Percentiles rank a stretch among this genome's conserved stretches.
phyloP scores from a whole-genome alignment of 2,888 invertebrate genomes.

The Caenorhabditis japonica region DNA sequence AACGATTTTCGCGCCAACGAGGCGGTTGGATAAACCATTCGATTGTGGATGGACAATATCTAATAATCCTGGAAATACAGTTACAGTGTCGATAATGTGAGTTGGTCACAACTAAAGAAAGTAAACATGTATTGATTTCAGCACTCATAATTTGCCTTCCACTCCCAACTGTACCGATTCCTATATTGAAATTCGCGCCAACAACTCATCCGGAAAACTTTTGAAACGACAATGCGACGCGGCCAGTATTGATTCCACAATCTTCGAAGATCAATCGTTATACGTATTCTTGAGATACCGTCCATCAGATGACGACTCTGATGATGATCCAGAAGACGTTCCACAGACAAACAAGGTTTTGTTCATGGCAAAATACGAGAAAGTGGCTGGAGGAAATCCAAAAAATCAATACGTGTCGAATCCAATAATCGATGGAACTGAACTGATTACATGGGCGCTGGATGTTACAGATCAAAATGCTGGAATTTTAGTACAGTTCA shows the following conservation, averaged over 20 bases:
- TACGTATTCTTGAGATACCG: constrained; percentile 60
- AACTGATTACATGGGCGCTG: constrained; percentile 16
- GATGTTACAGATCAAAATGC: constrained; percentile 18
- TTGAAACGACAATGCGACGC: constrained; percentile 62
- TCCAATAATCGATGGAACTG: constrained; percentile 15
- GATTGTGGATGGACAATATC: constrained; percentile 40
- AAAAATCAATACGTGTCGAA: constrained; percentile 13
- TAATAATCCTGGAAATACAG: constrained; percentile 39
- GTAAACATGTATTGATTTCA: constrained; percentile 5
- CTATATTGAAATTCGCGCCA: constrained; percentile 69
- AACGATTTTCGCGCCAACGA: constrained; percentile 16
- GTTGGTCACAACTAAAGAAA: not conserved
- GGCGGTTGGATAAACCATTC: constrained; percentile 25
- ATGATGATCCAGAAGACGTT: constrained; percentile 15
- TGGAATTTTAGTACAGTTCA: constrained; percentile 37
- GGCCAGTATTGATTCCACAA: not conserved
- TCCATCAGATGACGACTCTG: constrained; percentile 23
- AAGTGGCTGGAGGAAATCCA: constrained; percentile 23
- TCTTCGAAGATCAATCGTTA: constrained; percentile 44
- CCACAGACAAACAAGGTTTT: not conserved
- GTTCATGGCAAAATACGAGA: constrained; percentile 20
- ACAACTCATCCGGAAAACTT: constrained; percentile 63
- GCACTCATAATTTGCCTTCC: constrained; percentile 20
- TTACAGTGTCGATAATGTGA: constrained; percentile 17
- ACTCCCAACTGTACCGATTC: constrained; percentile 62